Conservation (phyloP, 1,140 invertebrate genomes). For the Gonatopus flavifemur region DNA sequence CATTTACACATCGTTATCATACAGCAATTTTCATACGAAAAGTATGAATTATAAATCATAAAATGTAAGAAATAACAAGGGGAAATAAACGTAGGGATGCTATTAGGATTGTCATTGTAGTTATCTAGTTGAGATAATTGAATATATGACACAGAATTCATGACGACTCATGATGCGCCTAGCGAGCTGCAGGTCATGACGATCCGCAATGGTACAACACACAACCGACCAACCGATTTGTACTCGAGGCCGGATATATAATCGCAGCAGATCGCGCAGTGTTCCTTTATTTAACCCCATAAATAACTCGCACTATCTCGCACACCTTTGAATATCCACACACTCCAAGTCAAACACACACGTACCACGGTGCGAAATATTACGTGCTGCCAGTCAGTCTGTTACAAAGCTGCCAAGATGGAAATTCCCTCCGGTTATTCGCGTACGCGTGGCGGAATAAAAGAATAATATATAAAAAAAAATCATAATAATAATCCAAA, state of each 20-base stretch:
- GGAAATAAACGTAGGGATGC: no score
- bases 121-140: constrained; percentile 16
- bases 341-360: constrained; percentile 16
- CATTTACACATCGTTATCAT: no score
- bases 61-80: no score
- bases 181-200: constrained; percentile 41
- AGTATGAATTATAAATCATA: no score
- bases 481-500: no score
- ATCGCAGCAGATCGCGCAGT: constrained; percentile 47
- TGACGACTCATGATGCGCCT: no score
- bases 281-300: constrained; percentile 56
- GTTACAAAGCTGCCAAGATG: constrained; percentile 14
- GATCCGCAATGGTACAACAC: constrained; percentile 33
- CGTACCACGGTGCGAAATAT: constrained; percentile 27
- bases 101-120: no score
- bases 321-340: constrained; percentile 37
- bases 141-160: no score
- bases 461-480: no score
- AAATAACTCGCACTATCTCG: constrained; percentile 53
- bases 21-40: no score
- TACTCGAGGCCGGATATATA: constrained; percentile 40
- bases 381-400: constrained; percentile 31
- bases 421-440: constrained; percentile 23
- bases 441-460: no score
- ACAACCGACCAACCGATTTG: constrained; percentile 47